Conservation (phyloP, 2,113 vertebrate species). For the Hydrochoerus hydrochaeris region DNA sequence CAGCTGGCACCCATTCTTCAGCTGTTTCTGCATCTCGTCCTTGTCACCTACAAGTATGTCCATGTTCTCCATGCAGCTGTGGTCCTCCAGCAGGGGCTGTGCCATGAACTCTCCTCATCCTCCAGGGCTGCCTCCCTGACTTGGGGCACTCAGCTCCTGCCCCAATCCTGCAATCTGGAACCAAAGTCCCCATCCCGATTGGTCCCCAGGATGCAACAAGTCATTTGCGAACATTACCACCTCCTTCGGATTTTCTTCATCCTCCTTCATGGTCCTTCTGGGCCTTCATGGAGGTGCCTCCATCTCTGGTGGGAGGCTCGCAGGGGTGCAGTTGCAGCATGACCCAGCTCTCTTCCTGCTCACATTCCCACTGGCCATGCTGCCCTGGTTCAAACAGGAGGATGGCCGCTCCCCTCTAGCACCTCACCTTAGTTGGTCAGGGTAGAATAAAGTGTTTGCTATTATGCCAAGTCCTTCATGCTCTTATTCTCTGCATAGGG, state of each 20-base stretch:
- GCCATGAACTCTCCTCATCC: background rate
- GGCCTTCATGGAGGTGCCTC: slow-evolving; percentile 90
- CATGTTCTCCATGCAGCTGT: slow-evolving; percentile 90
- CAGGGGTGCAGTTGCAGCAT: slow-evolving; percentile 86
- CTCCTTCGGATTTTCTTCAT: slow-evolving; percentile 90
- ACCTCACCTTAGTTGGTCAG: slow-evolving; percentile 93
- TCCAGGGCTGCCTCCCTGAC: slow-evolving; percentile 6
- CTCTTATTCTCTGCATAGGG: slow-evolving; percentile 91
- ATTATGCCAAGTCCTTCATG: slow-evolving; percentile 89
- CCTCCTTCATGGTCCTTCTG: slow-evolving; percentile 89
- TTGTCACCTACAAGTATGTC: slow-evolving; percentile 81
- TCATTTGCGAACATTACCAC: slow-evolving; percentile 73
- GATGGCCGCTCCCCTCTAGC: slow-evolving; percentile 91
- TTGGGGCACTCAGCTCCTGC: slow-evolving; percentile 80
- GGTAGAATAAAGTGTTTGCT: slow-evolving; percentile 86
- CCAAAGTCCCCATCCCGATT: slow-evolving; percentile 88
- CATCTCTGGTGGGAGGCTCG: slow-evolving; percentile 91
- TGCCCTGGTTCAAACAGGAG: slow-evolving; percentile 87
- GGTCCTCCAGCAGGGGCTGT: slow-evolving; percentile 83
- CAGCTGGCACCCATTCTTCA: slow-evolving; percentile 90
- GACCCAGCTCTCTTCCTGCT: slow-evolving; percentile 90
- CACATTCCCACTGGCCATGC: slow-evolving; percentile 87
- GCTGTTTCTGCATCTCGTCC: slow-evolving; percentile 92
- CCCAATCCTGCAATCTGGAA: slow-evolving; percentile 85
- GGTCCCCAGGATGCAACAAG: slow-evolving; percentile 76